Evolutionary conservation across 2,797 vertebrate species (phyloP).

Genomic region (Kryptopterus vitreolus): DNA sequence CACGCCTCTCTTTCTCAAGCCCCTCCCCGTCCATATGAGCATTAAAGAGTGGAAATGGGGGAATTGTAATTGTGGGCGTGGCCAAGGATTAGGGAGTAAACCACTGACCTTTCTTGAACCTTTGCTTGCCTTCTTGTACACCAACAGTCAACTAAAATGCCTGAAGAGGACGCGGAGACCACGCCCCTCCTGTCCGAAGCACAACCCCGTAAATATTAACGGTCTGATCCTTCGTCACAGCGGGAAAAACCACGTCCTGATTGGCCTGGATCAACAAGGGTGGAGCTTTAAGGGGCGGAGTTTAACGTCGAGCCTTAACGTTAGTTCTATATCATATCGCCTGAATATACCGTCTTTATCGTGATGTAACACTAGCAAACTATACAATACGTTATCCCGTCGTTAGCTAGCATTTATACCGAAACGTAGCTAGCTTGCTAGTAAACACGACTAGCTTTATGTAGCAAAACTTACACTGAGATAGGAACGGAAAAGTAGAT

Average conservation of each 20-base stretch:
- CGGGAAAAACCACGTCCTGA: constrained; percentile 58
- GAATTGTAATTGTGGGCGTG: background rate
- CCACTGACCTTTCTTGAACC: background rate
- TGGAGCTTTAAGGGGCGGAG: background rate
- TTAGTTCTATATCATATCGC: background rate
- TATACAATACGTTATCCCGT: background rate
- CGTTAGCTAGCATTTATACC: background rate
- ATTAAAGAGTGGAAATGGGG: background rate
- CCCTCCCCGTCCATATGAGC: constrained; percentile 58
- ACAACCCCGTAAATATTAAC: constrained; percentile 58
- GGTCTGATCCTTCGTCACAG: constrained; percentile 41
- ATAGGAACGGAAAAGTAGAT: background rate
- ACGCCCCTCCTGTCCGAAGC: constrained; percentile 38
- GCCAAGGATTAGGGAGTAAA: constrained; percentile 9
- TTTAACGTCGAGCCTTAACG: background rate
- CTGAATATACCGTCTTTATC: background rate
- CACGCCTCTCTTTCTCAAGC: constrained; percentile 60
- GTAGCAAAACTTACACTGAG: background rate
- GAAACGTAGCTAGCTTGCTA: constrained; percentile 9
- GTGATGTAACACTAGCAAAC: background rate
- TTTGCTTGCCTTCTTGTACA: constrained; percentile 16
- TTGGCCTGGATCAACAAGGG: background rate
- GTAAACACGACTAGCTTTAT: constrained; percentile 13
- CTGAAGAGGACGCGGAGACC: background rate
- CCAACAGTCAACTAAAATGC: background rate